These are phyloP conservation scores for Gobius niger DNA, from an alignment of 2,113 vertebrate genomes.

Conservation along the genomic window DNA sequence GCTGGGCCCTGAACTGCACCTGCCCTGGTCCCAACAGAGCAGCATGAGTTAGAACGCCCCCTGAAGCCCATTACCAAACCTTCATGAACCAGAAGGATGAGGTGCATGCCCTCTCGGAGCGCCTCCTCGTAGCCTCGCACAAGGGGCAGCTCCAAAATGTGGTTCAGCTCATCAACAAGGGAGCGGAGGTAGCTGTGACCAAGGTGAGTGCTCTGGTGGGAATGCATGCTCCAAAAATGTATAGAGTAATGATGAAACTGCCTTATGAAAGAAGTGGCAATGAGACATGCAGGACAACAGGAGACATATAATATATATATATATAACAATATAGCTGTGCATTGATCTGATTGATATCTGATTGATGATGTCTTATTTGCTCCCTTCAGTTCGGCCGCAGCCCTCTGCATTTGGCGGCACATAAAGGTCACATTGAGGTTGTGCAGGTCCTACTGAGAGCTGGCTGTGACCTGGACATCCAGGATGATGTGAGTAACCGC, in stretches of 20 bases:
- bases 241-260: too few relatives aligned
- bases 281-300: too few relatives aligned
- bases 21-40: slow-evolving; percentile 1
- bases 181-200: slow-evolving; percentile 95
- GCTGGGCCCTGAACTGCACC: slow-evolving; percentile 73
- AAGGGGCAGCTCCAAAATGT: slow-evolving; percentile 97
- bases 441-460: slow-evolving; percentile 92
- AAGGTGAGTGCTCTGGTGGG: slow-evolving; percentile 85
- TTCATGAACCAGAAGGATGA: slow-evolving; percentile 99
- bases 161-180: slow-evolving; percentile 99
- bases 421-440: slow-evolving; percentile 91
- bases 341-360: too few relatives aligned
- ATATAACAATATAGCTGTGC: too few relatives aligned
- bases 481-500: slow-evolving; percentile 91
- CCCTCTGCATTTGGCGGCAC: slow-evolving; percentile 90
- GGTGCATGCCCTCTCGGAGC: slow-evolving; percentile 94
- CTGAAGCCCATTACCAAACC: slow-evolving; percentile 61
- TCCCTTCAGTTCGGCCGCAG: slow-evolving; percentile 89
- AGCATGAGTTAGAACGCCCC: slow-evolving; percentile 53
- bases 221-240: too few relatives aligned
- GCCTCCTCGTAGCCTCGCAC: slow-evolving; percentile 94
- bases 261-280: too few relatives aligned
- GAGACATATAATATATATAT: too few relatives aligned
- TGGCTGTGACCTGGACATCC: slow-evolving; percentile 93
- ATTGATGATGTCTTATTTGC: slow-evolving; percentile 9